phyloP scores from a whole-genome alignment of 37 sponge, comb jelly and placozoan species.

The Aplysina aerophoba region DNA sequence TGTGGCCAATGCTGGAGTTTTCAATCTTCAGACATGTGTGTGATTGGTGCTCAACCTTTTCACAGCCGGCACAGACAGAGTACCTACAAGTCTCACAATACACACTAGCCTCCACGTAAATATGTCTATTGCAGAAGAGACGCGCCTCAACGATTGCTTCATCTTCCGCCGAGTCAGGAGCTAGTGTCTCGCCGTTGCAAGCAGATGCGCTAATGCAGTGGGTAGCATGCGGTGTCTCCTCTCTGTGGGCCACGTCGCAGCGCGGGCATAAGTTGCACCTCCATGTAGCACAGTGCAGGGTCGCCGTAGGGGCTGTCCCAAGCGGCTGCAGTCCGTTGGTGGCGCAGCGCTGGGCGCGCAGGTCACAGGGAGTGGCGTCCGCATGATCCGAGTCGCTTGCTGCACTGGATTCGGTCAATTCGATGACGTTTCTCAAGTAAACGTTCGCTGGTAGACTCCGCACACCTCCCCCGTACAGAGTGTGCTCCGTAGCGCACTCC shows the following conservation, averaged over 20 bases:
- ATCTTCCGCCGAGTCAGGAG: not conserved
- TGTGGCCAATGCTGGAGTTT: constrained; percentile 42
- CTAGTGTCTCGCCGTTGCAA: too few relatives aligned
- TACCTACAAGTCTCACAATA: constrained; percentile 66
- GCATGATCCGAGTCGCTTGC: not conserved
- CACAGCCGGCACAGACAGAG: constrained; percentile 57
- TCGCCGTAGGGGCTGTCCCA: too few relatives aligned
- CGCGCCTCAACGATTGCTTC: not conserved
- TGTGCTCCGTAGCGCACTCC: constrained; percentile 43
- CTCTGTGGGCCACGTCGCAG: constrained; percentile 58
- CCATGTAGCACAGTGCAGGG: constrained; percentile 1
- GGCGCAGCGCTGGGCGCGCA: too few relatives aligned
- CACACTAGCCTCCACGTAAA: constrained; percentile 10
- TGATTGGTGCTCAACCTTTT: constrained; percentile 24
- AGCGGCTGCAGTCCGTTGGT: too few relatives aligned
- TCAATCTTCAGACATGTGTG: constrained; percentile 42
- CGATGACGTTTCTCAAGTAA: constrained; percentile 52
- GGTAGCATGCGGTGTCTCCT: constrained; percentile 48
- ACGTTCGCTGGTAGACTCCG: constrained; percentile 64
- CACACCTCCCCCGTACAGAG: constrained; percentile 45
- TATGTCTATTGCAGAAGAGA: constrained; percentile 40
- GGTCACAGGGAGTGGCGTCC: too few relatives aligned
- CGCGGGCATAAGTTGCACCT: constrained; percentile 67
- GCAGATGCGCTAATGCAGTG: too few relatives aligned
- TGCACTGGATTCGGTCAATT: constrained; percentile 9